Base-by-base conservation (phyloP, 2,113 vertebrate species). In the Lichenostomus cassidix region DNA sequence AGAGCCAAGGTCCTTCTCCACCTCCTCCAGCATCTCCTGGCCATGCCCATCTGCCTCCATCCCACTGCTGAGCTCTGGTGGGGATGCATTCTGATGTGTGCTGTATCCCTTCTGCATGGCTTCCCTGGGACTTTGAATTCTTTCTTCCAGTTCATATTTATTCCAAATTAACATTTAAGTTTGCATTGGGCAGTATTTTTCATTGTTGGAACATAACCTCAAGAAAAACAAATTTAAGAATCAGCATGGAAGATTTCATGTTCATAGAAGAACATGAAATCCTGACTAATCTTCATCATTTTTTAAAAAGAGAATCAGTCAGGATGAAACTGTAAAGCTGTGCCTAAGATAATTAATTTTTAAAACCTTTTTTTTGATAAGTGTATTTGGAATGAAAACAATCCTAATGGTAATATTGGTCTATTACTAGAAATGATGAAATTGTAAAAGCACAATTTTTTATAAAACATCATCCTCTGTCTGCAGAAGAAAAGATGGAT, bases 371-470 rank as follows among this genome's bases (percentile, higher is more conserved):
- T 88, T 96, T 93, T 78, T 67, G 10, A 14, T 82, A 96, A 96
- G 70, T 73, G 81, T 94, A 95, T 95, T 95, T 92, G 91, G 89
- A 96, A 89, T 91, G 62, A 95, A 95, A 96, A 96, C 92, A 96
- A 91, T 95, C 65, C 65, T 75, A 84, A 91, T 24, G 1, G 96
- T 91, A 82, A 94, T 92, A 92, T 64, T 65, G 81, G 77, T 82
- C 94, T 91, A 91, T 95, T 95, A 96, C 89, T 94, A 89, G 91
- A 94, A 96, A 82, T 94, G 83, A 91, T 93, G 92, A 89, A 94
- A 95, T 87, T 89, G 74, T 94, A 64, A 94, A 95, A 97, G 92
- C 41, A 73, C 46, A 9, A 31, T 91, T 94, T 94, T 94, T 94
- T 92, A 94, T 82, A 82, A 94, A 87, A 89, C 53, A 87, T 89